Conservation (phyloP, 2,113 vertebrate species). For the Pelodiscus sinensis region DNA sequence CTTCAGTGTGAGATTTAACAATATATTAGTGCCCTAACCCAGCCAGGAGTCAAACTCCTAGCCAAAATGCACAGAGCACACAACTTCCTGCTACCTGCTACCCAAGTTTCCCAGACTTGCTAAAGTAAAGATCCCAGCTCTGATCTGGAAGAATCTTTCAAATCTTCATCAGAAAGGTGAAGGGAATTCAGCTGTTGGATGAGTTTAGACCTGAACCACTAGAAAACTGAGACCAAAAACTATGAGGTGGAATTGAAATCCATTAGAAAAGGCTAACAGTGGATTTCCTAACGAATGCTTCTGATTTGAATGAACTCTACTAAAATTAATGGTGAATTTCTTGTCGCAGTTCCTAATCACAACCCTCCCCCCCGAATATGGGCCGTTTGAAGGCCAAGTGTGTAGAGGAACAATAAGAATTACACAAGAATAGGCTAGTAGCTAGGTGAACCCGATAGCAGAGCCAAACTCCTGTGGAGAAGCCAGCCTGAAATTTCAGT, state of each 20-base stretch:
- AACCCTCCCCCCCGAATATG: background rate
- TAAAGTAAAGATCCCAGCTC: background rate
- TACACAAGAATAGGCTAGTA: background rate
- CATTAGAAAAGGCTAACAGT: background rate
- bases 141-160: background rate
- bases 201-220: background rate
- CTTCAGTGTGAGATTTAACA: background rate
- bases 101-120: background rate
- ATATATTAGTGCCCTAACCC: background rate
- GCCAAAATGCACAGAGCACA: background rate
- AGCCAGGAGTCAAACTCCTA: background rate
- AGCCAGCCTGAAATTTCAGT: background rate
- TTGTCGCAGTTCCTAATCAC: background rate
- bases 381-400: background rate
- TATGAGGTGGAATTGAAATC: background rate
- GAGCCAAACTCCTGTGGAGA: conserved; percentile 27
- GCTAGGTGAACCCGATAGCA: background rate
- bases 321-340: background rate
- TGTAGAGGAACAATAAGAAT: background rate
- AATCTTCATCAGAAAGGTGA: background rate
- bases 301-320: background rate
- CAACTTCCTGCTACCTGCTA: background rate
- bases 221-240: background rate
- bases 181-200: background rate
- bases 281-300: background rate